A percentile compares a stretch with the other conserved stretches of the same genome.
These are phyloP conservation scores for Porites cylindrica DNA, from an alignment of 92 coral and sea anemone species.

Conservation along the genomic window DNA sequence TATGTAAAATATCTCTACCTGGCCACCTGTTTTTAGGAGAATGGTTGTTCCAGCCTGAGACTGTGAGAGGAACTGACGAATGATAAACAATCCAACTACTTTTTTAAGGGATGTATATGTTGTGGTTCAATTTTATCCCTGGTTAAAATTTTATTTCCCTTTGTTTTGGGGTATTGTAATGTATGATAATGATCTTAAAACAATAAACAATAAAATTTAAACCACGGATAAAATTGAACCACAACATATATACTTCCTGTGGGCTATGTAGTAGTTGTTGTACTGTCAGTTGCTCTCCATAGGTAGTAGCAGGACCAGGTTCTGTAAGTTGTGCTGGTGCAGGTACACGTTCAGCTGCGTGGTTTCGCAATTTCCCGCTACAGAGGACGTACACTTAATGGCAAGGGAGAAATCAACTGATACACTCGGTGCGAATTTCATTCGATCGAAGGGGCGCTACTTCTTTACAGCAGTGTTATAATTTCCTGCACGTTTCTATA, in stretches of 20 bases:
- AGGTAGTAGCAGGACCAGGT: constrained; percentile 7
- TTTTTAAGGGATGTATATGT: neutral
- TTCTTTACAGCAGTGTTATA: neutral
- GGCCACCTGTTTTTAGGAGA: constrained; percentile 49
- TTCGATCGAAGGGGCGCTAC: neutral
- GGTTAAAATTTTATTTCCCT: no score
- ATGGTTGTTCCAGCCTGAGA: constrained; percentile 47
- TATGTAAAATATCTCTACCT: constrained; percentile 23
- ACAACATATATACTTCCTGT: constrained; percentile 14
- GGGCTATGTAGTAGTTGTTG: constrained; percentile 38
- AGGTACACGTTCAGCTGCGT: neutral
- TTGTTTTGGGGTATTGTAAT: no score
- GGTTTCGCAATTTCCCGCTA: neutral
- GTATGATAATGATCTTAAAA: no score
- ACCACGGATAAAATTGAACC: no score
- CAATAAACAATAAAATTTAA: no score
- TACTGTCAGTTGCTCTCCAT: constrained; percentile 21
- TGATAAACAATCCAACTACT: constrained; percentile 51
- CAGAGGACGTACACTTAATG: neutral
- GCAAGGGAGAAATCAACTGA: neutral
- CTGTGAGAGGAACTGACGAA: constrained; percentile 30
- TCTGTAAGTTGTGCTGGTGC: neutral
- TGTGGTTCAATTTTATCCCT: no score
- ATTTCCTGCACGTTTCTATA: no score
- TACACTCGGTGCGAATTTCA: neutral